Evolutionary conservation across 2,888 invertebrate genomes (phyloP), one percentile per base, ranked within the genome.

Genomic region (Watsonalla cultraria): DNA sequence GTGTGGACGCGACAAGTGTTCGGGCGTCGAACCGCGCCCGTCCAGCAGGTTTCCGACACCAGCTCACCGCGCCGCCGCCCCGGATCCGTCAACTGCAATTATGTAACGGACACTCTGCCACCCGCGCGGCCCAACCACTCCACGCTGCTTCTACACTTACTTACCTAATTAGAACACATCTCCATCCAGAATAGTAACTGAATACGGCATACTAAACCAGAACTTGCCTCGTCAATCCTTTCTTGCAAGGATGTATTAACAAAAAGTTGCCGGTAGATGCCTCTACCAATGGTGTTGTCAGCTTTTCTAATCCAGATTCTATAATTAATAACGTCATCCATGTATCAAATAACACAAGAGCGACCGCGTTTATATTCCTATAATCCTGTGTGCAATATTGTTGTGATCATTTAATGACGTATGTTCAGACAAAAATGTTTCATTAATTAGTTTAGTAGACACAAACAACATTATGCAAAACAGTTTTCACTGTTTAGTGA

Each of bases 11-110:
- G 76, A 74, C 79, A 84, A 84, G 84, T 83, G 81, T 67, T 67
- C 72, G 83, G 81, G 69, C 82, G 70, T 78, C 84, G 86, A 84
- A 85, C 85, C 76, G 71, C 76, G 78, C 78, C 67, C 68, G 80
- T 68, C 68, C 77, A 74, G 82, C 86, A 80, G 84, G 84, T 85
- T 81, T 76, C 67, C 45, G 52, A 46, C 15, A 42, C 42, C 5
- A 51, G 45, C 37, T 49, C 47, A 14, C 49, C 46, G 37, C 24
- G 46, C 35, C 45, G 49, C 47, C 48, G 56, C 57, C 59, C 54
- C 51, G 60, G 61, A 65, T 64, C 66, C 61, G 71, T 82, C 82
- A 76, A 76, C 64, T 76, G 74, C 77, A 78, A 80, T 84, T 81
- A 82, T 76, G 78, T 80, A 82, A 82, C 76, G 68, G 74, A 69